Evolutionary conservation across 1,140 invertebrate species (phyloP), one percentile per base, ranked within the genome.

Genomic region (Neodiprion pinetum): DNA sequence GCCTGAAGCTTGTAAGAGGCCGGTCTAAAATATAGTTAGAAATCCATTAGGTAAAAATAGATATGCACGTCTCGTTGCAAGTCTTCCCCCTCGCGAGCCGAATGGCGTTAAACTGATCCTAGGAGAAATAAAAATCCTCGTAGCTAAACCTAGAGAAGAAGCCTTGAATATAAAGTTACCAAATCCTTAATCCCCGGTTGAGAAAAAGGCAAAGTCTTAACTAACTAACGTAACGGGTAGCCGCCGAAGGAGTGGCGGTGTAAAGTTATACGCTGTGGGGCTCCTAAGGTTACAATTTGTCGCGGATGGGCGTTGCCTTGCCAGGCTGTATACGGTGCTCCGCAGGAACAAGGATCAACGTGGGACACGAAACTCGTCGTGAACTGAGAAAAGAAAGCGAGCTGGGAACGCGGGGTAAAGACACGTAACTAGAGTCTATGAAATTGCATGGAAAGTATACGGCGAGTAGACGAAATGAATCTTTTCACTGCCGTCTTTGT

Each of bases 101-200:
- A 61, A 61, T 9, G 53, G 0, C 53, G 53, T 61, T 61, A 61
- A 9, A 9, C n/a, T 61, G 53, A 61, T 61, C 53, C 53, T 61
- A 61, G 11, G 53, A 14, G 53, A 61, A 61, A 61, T 61, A 61
- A 17, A 17, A 14, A 61, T 61, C 53, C 53, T 3, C 53, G 5
- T 5, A 17, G 11, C 53, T 61, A 61, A 9, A 17, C n/a, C 53
- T 61, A 61, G 53, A 40, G 53, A 61, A 0, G 53, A 61, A 61
- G 53, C 53, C 53, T 61, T 61, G 53, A 61, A 61, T 61, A 61
- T 61, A 61, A 61, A 61, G 53, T 61, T 61, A 61, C 53, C 53
- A 61, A 61, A 61, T 61, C 53, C 53, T 17, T 61, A 61, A 61
- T 61, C 53, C 7, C 53, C 53, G 53, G 53, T 61, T 12, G n/a